Conservation (phyloP, 2,113 vertebrate species). For the Megaleporinus macrocephalus region DNA sequence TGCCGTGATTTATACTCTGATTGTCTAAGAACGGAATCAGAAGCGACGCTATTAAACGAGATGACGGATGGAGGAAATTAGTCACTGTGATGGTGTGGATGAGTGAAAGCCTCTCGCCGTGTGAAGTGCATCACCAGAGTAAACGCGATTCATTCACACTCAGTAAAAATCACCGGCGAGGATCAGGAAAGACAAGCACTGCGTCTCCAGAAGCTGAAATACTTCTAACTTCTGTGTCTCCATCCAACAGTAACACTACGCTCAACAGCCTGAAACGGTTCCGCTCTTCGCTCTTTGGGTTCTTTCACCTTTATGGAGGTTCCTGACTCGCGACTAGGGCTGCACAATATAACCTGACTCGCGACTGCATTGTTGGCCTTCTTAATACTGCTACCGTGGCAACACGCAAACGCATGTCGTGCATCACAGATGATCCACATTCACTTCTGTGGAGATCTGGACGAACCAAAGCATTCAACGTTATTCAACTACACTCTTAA, state of each 20-base stretch:
- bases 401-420: neutral
- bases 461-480: neutral
- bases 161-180: neutral
- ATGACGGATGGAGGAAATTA: neutral
- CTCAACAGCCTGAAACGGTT: neutral
- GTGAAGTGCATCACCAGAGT: neutral
- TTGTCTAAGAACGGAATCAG: constrained; percentile 48
- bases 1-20: constrained; percentile 36
- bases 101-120: neutral
- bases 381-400: neutral
- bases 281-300: neutral
- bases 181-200: constrained; percentile 5
- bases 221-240: neutral
- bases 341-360: neutral
- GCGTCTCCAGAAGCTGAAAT: neutral
- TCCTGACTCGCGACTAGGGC: neutral
- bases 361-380: neutral
- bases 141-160: neutral
- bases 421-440: neutral
- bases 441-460: neutral
- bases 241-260: neutral
- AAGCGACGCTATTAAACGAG: constrained; percentile 12
- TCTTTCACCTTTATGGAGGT: neutral
- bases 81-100: neutral
- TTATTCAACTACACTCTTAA: neutral